Conservation (phyloP, 64 coral and sea anemone species). For the Stichodactyla mertensii region DNA sequence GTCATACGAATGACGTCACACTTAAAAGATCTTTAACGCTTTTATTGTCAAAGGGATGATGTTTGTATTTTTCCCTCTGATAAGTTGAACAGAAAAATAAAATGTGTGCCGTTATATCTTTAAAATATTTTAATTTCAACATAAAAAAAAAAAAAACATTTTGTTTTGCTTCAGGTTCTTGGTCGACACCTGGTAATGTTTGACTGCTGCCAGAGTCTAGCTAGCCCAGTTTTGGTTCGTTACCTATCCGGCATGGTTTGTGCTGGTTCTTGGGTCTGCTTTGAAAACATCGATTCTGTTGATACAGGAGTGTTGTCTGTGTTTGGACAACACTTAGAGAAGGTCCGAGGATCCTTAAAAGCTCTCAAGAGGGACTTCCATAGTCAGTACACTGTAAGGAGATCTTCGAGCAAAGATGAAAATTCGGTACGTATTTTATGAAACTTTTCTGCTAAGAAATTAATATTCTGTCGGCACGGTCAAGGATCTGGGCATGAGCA, state of each 20-base stretch:
- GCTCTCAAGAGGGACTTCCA: constrained; percentile 33
- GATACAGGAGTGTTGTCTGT: constrained; percentile 52
- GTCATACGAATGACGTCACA: too few relatives aligned
- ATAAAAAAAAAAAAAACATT: not conserved
- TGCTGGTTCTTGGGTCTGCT: constrained; percentile 83
- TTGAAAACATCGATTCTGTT: constrained; percentile 71
- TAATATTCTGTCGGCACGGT: too few relatives aligned
- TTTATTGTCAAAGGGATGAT: too few relatives aligned
- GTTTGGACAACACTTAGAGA: constrained; percentile 74
- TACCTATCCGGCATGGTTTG: constrained; percentile 67
- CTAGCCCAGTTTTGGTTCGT: constrained; percentile 44
- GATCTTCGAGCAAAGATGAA: constrained; percentile 8
- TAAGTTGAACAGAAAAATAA: too few relatives aligned
- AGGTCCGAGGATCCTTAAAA: constrained; percentile 49
- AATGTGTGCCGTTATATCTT: too few relatives aligned
- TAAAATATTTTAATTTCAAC: too few relatives aligned
- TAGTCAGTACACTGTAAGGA: constrained; percentile 33
- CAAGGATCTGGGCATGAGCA: too few relatives aligned
- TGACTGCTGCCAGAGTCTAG: constrained; percentile 62
- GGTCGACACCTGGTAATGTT: constrained; percentile 77
- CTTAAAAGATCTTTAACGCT: too few relatives aligned
- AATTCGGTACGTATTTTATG: not conserved
- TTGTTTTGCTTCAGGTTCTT: constrained; percentile 40
- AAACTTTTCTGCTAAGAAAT: not conserved
- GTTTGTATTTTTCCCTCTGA: too few relatives aligned